These are phyloP conservation scores for Atherinosoma microstoma DNA, from an alignment of 2,797 vertebrate species.

Conservation along the genomic window DNA sequence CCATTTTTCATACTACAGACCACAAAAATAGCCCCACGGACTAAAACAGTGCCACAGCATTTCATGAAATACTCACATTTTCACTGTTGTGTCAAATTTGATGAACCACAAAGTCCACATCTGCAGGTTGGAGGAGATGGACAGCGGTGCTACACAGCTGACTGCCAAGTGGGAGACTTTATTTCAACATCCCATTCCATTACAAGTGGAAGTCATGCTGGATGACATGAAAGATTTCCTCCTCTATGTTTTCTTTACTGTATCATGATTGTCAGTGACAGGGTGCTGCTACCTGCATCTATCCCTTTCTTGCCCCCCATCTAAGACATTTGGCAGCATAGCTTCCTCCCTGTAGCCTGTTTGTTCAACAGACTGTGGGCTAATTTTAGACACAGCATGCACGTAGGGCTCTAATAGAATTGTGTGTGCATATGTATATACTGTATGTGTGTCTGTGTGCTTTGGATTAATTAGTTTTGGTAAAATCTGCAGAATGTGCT, in stretches of 20 bases:
- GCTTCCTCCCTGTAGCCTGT: constrained; percentile 61
- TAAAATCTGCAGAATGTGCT: constrained; percentile 56
- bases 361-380: constrained; percentile 65
- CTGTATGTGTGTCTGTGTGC: constrained; percentile 26
- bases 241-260: too few relatives aligned
- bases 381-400: constrained; percentile 71
- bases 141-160: neutral
- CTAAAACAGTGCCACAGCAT: too few relatives aligned
- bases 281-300: constrained; percentile 11
- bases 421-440: constrained; percentile 17
- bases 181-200: too few relatives aligned
- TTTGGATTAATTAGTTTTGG: constrained; percentile 61
- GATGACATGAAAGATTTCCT: too few relatives aligned
- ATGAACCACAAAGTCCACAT: neutral
- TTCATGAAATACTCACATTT: too few relatives aligned
- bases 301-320: constrained; percentile 19
- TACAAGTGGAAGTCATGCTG: too few relatives aligned
- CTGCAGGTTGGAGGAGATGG: neutral
- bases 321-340: constrained; percentile 54
- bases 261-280: too few relatives aligned
- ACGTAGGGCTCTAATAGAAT: constrained; percentile 50
- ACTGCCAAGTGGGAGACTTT: neutral
- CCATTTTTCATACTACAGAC: too few relatives aligned
- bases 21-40: too few relatives aligned
- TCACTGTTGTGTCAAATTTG: too few relatives aligned